Percentiles rank a stretch among this genome's conserved stretches.
phyloP scores from a whole-genome alignment of 2,113 vertebrate genomes.

The Sciurus niger region DNA sequence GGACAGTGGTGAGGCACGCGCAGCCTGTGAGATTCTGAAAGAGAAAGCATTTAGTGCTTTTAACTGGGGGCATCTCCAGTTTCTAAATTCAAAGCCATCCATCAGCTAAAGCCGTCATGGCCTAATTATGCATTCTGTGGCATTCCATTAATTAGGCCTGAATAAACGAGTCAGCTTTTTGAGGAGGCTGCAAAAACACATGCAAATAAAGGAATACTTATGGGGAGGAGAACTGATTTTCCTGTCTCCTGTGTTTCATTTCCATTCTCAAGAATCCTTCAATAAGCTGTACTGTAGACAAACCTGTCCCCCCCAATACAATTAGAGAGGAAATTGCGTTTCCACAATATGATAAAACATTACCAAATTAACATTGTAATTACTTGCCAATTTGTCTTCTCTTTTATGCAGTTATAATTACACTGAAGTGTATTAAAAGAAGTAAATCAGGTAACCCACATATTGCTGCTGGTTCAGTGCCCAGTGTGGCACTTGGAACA shows the following conservation, averaged over 20 bases:
- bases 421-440: slow-evolving; percentile 72
- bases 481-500: slow-evolving; percentile 33
- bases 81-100: slow-evolving; percentile 28
- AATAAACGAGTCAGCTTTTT: slow-evolving; percentile 59
- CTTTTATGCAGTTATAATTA: slow-evolving; percentile 80
- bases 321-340: slow-evolving; percentile 82
- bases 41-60: slow-evolving; percentile 63
- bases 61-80: neutral
- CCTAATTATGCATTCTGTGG: slow-evolving; percentile 58
- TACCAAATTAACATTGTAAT: slow-evolving; percentile 83
- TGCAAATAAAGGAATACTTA: slow-evolving; percentile 66
- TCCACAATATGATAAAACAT: slow-evolving; percentile 77
- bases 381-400: slow-evolving; percentile 85
- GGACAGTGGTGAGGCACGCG: slow-evolving; percentile 90
- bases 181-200: slow-evolving; percentile 63
- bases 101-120: slow-evolving; percentile 6
- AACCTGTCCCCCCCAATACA: slow-evolving; percentile 76
- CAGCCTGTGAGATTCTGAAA: slow-evolving; percentile 96
- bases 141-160: slow-evolving; percentile 77
- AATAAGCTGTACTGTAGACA: slow-evolving; percentile 57
- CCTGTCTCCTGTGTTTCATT: slow-evolving; percentile 35
- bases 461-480: neutral
- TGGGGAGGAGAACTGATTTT: neutral
- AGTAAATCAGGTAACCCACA: slow-evolving; percentile 73
- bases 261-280: slow-evolving; percentile 70